Evolutionary conservation across 2,888 invertebrate species (phyloP), one percentile per base, ranked within the genome.

Genomic region (Tribolium freemani): DNA sequence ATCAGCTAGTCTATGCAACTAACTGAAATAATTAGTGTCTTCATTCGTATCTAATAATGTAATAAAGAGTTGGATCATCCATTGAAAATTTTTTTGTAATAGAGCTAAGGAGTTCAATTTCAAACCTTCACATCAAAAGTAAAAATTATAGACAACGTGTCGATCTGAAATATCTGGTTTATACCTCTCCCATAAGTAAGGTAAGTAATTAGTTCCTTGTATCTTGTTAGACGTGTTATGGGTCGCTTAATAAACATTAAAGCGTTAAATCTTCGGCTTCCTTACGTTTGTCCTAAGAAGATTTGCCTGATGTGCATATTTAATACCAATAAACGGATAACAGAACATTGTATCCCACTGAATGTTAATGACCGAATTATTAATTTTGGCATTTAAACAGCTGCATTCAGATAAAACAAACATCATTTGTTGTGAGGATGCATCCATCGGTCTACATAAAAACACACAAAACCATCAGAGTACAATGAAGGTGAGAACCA

Each of bases 401-500:
- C 21, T 16, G 51, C 38, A 54, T n/a, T 38, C 8, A 8, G 0
- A 48, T 13, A 48, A 48, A 48, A 16, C 48, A 48, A 13, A 11
- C 13, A n/a, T 5, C 16, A 53, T 53, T 11, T 53, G 10, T 16
- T 53, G 21, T 11, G 6, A 4, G 57, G 58, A 46, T 58, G 57
- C 68, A 67, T 57, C 68, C 48, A 48, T 38, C 66, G 45, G 58
- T 57, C 45, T 57, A 68, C 56, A 68, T 68, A 68, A 68, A 58
- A 68, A 57, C 48, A 57, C 50, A 57, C 68, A 57, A 68, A 57
- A 68, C 68, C 66, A 53, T n/a, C 38, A 45, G 46, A 54, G 56
- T 16, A 58, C 68, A 68, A 68, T 58, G 51, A 57, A 64, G 60
- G 61, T 54, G 61, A 69, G 60, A 64, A 63, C 66, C 75, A 75